Evolutionary conservation across 1,140 invertebrate species (phyloP).

Genomic region (Ceratina australensis): DNA sequence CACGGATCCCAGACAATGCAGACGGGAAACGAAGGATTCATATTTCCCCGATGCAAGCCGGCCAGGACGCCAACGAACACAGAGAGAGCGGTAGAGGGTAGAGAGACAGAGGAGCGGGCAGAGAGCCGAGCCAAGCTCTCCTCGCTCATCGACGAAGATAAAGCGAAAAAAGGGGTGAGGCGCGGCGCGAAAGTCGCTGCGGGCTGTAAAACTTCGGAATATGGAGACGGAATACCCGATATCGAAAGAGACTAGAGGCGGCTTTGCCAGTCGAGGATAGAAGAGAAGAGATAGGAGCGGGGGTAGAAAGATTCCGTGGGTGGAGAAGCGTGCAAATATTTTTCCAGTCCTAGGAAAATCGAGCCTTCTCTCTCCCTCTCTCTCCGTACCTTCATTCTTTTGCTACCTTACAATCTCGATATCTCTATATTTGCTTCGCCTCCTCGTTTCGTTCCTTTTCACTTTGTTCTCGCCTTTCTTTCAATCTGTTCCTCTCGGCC

Average conservation of each 20-base stretch:
- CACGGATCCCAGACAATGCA: slow-evolving; percentile 59
- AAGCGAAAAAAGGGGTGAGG: slow-evolving; percentile 11
- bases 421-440: slow-evolving; percentile 45
- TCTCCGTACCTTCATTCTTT: slow-evolving; percentile 24
- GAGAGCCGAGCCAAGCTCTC: neutral
- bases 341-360: slow-evolving; percentile 54
- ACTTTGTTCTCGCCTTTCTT: slow-evolving; percentile 3
- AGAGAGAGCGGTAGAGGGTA: neutral
- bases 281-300: neutral
- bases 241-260: slow-evolving; percentile 45
- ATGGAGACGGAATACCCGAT: slow-evolving; percentile 60
- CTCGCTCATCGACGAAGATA: neutral
- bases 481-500: neutral
- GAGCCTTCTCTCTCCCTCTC: slow-evolving; percentile 9
- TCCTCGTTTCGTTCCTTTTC: slow-evolving; percentile 35
- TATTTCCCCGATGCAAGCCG: slow-evolving; percentile 60
- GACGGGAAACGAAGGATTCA: slow-evolving; percentile 61
- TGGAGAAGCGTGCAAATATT: slow-evolving; percentile 58
- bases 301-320: neutral
- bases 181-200: slow-evolving; percentile 56
- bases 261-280: neutral
- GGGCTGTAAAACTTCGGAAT: slow-evolving; percentile 57
- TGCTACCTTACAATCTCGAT: slow-evolving; percentile 38
- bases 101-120: neutral
- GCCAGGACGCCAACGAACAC: neutral